Evolutionary conservation across 2,113 vertebrate species (phyloP).

Genomic region (Cryptomyrus ogoouensis): DNA sequence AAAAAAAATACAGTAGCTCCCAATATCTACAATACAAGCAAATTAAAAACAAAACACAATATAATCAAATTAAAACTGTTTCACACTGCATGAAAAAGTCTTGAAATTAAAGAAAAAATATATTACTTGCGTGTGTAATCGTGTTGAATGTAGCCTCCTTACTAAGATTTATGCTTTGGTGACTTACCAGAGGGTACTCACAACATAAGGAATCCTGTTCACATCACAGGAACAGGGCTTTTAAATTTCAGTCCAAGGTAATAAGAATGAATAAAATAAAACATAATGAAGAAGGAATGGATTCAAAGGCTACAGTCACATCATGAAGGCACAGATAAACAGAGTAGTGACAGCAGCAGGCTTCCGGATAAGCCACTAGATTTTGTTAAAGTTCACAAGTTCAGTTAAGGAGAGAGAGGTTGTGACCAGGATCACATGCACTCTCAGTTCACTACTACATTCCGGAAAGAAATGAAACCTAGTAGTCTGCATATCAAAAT

Average conservation of each 20-base stretch:
- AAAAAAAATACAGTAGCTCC: background rate
- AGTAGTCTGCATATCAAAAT: slow-evolving; percentile 9
- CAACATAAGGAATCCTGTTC: background rate
- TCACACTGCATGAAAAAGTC: background rate
- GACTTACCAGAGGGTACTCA: background rate
- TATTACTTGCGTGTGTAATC: background rate
- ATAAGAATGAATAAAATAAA: background rate
- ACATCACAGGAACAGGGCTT: background rate
- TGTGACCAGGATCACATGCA: background rate
- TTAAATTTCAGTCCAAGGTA: background rate
- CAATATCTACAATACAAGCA: background rate
- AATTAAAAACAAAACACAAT: background rate
- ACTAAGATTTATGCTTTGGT: background rate
- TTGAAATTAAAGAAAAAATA: background rate
- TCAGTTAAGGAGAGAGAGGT: background rate
- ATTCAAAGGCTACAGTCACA: background rate
- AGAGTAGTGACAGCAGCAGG: background rate
- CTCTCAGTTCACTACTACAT: background rate
- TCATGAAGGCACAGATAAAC: background rate
- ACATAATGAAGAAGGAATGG: background rate
- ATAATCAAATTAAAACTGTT: background rate
- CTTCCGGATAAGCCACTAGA: background rate
- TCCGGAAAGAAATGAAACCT: background rate
- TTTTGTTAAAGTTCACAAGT: slow-evolving; percentile 4
- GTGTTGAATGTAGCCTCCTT: background rate